Evolutionary conservation across 2,797 vertebrate genomes (phyloP), one percentile per base, ranked within the genome.

Genomic region (Gastrophryne carolinensis): DNA sequence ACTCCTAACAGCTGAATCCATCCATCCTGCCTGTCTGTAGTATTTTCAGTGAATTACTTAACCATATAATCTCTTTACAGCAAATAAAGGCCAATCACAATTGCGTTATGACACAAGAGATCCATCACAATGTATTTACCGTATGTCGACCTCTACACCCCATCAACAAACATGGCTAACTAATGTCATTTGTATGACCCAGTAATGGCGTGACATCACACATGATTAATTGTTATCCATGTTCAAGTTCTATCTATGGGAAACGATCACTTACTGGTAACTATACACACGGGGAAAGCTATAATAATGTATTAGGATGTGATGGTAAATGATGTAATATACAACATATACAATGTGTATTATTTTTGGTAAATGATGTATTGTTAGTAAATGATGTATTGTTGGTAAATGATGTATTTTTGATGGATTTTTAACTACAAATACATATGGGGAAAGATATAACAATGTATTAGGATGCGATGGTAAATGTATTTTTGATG

Each of bases 21-120:
- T 77, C 67, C 52, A 57, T 72, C 61, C 54, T 65, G n/a, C 26
- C 52, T 78, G 75, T 78, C 75, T 71, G 64, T 78, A 58, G 27
- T 30, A 23, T 56, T 58, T 37, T 72, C 39, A n/a, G 52, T 66
- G 75, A 44, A 70, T 72, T 63, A 65, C 75, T 78, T 78, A 78
- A 52, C 52, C 61, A 39, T 32, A 49, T 78, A 57, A 78, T 72
- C 75, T 58, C 10, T 35, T 72, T 54, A 60, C 67, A 65, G 23
- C 34, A 58, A 58, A 63, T 65, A 65, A 58, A 68, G 11, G 35
- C 15, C 50, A 39, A 37, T 72, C 34, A 65, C 65, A 58, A 72
- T 78, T 65, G 11, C 52, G 39, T 78, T 72, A 77, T 54, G 41
- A 39, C 60, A 58, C 21, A 52, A 32, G 39, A 57, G 61, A 78